These are phyloP conservation scores for Nicator chloris DNA, from an alignment of 2,113 vertebrate species.

Conservation along the genomic window DNA sequence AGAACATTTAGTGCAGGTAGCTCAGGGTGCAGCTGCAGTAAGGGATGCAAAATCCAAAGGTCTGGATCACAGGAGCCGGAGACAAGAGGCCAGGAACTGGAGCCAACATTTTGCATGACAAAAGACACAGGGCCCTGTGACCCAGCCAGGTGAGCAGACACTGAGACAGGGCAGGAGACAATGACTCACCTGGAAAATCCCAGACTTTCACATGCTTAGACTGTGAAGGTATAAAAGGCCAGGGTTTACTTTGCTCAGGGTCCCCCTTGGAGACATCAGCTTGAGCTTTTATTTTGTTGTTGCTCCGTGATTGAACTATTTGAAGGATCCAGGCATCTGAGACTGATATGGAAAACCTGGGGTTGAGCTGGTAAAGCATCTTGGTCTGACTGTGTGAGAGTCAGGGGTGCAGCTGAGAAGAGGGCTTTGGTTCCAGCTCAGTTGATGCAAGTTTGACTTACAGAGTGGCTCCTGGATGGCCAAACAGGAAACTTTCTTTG, in stretches of 20 bases:
- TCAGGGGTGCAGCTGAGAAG: not conserved
- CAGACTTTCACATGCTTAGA: too few species aligned
- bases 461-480: not conserved
- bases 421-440: not conserved
- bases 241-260: not conserved
- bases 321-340: not conserved
- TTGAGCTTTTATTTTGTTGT: not conserved
- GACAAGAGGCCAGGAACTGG: not conserved
- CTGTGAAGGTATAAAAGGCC: not conserved
- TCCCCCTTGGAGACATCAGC: not conserved
- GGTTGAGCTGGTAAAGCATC: not conserved
- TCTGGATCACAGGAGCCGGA: fast-evolving
- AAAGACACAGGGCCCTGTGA: not conserved
- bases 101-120: fast-evolving
- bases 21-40: not conserved
- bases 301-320: not conserved
- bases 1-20: too few species aligned
- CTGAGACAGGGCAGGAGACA: not conserved
- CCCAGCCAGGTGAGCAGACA: too few species aligned
- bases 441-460: not conserved
- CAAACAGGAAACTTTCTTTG: not conserved
- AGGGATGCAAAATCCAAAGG: not conserved
- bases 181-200: not conserved
- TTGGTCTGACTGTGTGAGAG: not conserved
- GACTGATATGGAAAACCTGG: not conserved